A percentile compares a stretch with the other conserved stretches of the same genome.
Conservation (phyloP, 1,140 invertebrate genomes). For the Ostrea edulis region DNA sequence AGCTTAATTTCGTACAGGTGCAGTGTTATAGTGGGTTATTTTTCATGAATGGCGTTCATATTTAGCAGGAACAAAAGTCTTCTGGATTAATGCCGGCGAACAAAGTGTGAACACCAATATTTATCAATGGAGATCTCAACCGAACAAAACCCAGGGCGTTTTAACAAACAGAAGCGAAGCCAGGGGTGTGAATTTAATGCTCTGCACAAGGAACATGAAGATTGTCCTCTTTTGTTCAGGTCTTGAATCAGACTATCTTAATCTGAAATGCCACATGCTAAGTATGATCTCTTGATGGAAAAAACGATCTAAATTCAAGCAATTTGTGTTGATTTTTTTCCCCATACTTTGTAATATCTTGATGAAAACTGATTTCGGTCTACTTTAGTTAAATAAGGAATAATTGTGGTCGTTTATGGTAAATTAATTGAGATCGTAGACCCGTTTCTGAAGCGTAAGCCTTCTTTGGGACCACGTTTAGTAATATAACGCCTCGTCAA, state of each 20-base stretch:
- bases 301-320: constrained; percentile 11
- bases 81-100: constrained; percentile 9
- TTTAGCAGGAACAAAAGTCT: constrained; percentile 13
- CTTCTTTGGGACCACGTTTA: background rate
- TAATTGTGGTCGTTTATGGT: background rate
- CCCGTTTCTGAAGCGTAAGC: background rate
- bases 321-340: constrained; percentile 23
- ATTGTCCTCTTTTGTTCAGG: background rate
- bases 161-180: constrained; percentile 2
- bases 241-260: constrained; percentile 19
- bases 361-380: constrained; percentile 22
- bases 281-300: background rate
- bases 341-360: constrained; percentile 17
- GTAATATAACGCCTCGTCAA: background rate
- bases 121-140: constrained; percentile 34
- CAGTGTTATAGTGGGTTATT: background rate
- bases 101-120: constrained; percentile 35
- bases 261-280: constrained; percentile 34
- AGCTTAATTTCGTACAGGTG: constrained; percentile 22
- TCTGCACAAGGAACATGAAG: constrained; percentile 20
- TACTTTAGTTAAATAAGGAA: background rate
- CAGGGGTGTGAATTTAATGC: constrained; percentile 24
- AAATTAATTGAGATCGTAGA: constrained; percentile 10
- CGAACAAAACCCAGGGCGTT: constrained; percentile 6
- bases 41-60: constrained; percentile 31